Percentiles rank a stretch among this genome's conserved stretches.
These are phyloP conservation scores for Tetrapedia diversipes DNA, from an alignment of 2,888 invertebrate genomes.

Conservation along the genomic window DNA sequence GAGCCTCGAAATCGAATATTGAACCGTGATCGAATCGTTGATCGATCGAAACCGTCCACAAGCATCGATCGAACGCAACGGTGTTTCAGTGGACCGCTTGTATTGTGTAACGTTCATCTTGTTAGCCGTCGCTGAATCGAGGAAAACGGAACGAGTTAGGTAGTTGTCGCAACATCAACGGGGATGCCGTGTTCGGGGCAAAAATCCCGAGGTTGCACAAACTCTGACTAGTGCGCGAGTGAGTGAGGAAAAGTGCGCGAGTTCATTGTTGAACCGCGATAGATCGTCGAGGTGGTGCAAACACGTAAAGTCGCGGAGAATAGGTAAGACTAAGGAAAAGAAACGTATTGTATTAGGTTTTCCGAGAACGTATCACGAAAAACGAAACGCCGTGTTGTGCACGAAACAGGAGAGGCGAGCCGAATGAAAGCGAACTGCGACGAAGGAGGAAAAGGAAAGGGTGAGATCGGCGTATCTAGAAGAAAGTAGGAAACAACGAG, in stretches of 20 bases:
- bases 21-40: no score
- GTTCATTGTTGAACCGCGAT: slow-evolving; percentile 3
- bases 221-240: slow-evolving; percentile 56
- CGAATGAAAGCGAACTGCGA: no score
- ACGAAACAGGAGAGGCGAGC: neutral
- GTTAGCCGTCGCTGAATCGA: neutral
- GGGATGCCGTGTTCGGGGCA: slow-evolving; percentile 27
- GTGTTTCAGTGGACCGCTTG: no score
- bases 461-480: no score
- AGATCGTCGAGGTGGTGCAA: neutral
- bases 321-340: no score
- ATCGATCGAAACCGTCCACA: no score
- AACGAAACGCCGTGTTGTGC: neutral
- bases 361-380: neutral
- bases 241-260: slow-evolving; percentile 50
- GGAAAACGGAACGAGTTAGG: no score
- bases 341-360: no score
- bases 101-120: no score
- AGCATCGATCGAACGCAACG: no score
- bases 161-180: neutral
- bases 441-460: no score
- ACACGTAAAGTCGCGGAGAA: neutral
- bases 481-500: neutral
- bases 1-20: no score
- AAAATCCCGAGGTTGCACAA: neutral